A percentile compares a stretch with the other conserved stretches of the same genome.
Evolutionary conservation across 2,888 invertebrate species (phyloP).

Genomic region (Endomychus coccineus): DNA sequence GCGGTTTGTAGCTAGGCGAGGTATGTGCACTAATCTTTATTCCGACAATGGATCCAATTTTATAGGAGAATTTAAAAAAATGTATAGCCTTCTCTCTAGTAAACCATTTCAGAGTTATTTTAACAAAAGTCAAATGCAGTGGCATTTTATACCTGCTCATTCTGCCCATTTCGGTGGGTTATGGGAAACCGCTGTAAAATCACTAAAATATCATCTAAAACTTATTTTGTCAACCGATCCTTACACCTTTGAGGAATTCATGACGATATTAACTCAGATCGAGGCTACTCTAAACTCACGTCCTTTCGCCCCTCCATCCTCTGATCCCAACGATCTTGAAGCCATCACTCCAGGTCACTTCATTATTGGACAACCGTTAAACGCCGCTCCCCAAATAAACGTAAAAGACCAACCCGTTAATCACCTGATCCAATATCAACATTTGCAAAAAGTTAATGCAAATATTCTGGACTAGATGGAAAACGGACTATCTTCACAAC

Average conservation of each 20-base stretch:
- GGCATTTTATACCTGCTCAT: too few species aligned
- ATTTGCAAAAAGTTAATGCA: not conserved
- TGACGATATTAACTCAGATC: not conserved
- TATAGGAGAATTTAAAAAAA: not conserved
- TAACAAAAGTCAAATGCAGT: too few species aligned
- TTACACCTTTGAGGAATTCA: not conserved
- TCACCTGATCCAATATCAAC: not conserved
- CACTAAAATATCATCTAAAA: not conserved
- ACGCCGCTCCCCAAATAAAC: not conserved
- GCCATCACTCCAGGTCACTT: conserved; percentile 1
- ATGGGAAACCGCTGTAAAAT: not conserved
- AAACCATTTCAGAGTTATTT: too few species aligned
- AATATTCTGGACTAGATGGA: conserved; percentile 5
- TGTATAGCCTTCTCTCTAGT: too few species aligned
- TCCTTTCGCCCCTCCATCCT: not conserved
- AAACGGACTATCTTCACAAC: not conserved
- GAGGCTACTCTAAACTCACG: conserved; percentile 2
- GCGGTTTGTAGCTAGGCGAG: conserved; percentile 2
- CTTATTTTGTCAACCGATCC: not conserved
- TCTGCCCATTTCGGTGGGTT: too few species aligned
- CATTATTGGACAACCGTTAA: not conserved
- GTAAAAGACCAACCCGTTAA: not conserved
- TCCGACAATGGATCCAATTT: conserved; percentile 2
- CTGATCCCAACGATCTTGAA: not conserved
- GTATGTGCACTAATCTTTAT: not conserved